phyloP scores from a whole-genome alignment of 2,113 vertebrate genomes.

The Cyanoderma ruficeps region DNA sequence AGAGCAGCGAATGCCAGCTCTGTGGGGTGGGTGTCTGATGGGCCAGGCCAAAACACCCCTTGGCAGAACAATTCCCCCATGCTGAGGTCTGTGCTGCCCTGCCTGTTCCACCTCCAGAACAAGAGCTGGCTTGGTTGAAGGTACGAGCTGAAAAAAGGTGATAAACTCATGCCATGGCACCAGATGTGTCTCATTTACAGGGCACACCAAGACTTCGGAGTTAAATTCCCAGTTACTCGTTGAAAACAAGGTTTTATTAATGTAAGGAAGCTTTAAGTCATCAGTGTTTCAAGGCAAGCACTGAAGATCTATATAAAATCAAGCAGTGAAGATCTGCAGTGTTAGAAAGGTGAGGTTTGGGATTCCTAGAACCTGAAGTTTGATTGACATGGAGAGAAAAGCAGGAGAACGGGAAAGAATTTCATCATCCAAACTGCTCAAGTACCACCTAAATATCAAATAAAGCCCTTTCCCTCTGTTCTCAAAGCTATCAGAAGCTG shows the following conservation, averaged over 20 bases:
- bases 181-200: not conserved
- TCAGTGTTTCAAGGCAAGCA: not conserved
- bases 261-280: not conserved
- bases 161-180: fast-evolving
- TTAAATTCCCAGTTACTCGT: not conserved
- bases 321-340: no score
- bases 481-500: not conserved
- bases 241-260: not conserved
- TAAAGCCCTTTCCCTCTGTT: not conserved
- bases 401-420: not conserved
- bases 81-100: not conserved
- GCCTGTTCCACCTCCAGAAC: not conserved
- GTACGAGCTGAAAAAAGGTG: fast-evolving
- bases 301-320: not conserved
- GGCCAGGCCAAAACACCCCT: not conserved
- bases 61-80: not conserved
- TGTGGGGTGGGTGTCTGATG: not conserved
- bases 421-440: not conserved
- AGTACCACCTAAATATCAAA: not conserved
- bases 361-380: not conserved
- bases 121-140: not conserved
- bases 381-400: not conserved
- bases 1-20: not conserved
- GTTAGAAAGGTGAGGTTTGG: not conserved
- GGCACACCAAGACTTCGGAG: not conserved